A percentile compares a stretch with the other conserved stretches of the same genome.
Evolutionary conservation across 2,113 vertebrate genomes (phyloP).

Genomic region (Drymodes brunneopygia): DNA sequence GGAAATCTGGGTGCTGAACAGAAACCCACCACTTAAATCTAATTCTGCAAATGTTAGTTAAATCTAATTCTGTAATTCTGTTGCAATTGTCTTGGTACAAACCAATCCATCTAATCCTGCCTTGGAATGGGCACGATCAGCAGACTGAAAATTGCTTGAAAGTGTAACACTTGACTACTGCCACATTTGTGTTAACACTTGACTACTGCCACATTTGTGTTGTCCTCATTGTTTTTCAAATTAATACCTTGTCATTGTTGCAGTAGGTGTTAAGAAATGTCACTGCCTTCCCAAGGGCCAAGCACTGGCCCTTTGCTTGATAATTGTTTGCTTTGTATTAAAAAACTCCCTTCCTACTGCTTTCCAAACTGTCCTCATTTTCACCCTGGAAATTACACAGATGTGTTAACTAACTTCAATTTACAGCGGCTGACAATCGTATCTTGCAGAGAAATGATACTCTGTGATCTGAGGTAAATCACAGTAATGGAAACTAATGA

Average conservation of each 20-base stretch:
- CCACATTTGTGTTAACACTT: conserved; percentile 77
- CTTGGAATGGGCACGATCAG: conserved; percentile 55
- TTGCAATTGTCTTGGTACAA: conserved; percentile 39
- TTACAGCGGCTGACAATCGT: conserved; percentile 84
- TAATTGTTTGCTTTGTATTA: conserved; percentile 92
- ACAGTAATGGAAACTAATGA: conserved; percentile 78
- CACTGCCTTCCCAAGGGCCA: conserved; percentile 77
- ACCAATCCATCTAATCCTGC: conserved; percentile 60
- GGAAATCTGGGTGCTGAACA: background rate
- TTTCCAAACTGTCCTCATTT: conserved; percentile 88
- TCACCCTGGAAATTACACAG: conserved; percentile 83
- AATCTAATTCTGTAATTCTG: background rate
- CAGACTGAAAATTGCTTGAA: conserved; percentile 78
- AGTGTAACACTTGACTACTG: conserved; percentile 81
- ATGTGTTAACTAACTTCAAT: conserved; percentile 94
- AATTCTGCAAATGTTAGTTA: background rate
- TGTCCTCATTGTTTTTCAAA: conserved; percentile 88
- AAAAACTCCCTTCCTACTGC: conserved; percentile 75
- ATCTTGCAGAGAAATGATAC: conserved; percentile 81
- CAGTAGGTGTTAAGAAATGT: conserved; percentile 82
- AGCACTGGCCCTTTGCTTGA: conserved; percentile 80
- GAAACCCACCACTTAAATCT: background rate
- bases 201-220: conserved; percentile 81
- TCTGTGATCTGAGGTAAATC: conserved; percentile 83
- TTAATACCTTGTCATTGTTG: conserved; percentile 91